Percentiles rank a stretch among this genome's conserved stretches.
These are phyloP conservation scores for Plagodis pulveraria DNA, from an alignment of 2,888 invertebrate species.

Conservation along the genomic window DNA sequence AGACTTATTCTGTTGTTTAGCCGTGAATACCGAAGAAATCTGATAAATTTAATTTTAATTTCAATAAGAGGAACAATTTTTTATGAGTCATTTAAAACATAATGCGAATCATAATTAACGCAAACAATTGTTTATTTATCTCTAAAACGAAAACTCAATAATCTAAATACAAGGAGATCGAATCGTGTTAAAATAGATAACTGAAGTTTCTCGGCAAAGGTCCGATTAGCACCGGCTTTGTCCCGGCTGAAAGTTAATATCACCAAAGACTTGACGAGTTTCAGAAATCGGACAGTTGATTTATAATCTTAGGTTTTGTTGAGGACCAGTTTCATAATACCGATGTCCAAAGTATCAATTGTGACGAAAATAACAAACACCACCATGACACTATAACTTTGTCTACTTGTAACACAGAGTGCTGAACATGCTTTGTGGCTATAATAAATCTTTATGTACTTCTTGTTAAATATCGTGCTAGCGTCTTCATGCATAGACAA, in stretches of 20 bases:
- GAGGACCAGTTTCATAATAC: background rate
- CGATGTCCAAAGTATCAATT: too few relatives aligned
- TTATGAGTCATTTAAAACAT: background rate
- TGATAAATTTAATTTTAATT: background rate
- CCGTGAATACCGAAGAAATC: too few relatives aligned
- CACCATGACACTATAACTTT: too few relatives aligned
- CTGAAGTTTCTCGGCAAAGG: slow-evolving; percentile 47
- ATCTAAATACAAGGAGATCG: slow-evolving; percentile 37
- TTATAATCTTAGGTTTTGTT: slow-evolving; percentile 34
- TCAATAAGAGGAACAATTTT: background rate
- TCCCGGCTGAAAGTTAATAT: slow-evolving; percentile 51
- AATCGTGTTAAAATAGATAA: slow-evolving; percentile 49
- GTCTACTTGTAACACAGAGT: too few relatives aligned
- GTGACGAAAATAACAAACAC: too few relatives aligned
- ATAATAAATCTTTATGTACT: too few relatives aligned
- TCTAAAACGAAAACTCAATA: slow-evolving; percentile 16
- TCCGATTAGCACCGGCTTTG: slow-evolving; percentile 55
- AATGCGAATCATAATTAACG: slow-evolving; percentile 14
- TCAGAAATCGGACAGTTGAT: slow-evolving; percentile 36
- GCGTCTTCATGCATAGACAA: too few relatives aligned
- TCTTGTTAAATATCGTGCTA: too few relatives aligned
- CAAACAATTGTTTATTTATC: slow-evolving; percentile 22
- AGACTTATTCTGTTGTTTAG: too few relatives aligned
- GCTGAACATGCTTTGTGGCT: too few relatives aligned
- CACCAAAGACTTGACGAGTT: slow-evolving; percentile 47